Base-by-base conservation (phyloP, 2,797 vertebrate genomes). In the Adelosebastes latens region DNA sequence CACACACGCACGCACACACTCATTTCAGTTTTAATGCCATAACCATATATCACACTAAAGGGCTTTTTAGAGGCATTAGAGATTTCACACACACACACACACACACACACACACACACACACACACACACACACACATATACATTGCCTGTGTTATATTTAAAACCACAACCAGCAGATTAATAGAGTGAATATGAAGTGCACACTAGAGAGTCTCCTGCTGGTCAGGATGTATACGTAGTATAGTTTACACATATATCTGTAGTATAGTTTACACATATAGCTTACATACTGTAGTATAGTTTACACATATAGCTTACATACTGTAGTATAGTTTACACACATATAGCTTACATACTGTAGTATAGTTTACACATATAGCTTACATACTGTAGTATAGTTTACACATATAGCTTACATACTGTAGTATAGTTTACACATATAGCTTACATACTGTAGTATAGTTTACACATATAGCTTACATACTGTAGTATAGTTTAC, bases 31-130 rank as follows among this genome's bases (percentile, higher is more conserved):
- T 79, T 69, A 86, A 88, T 83, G 79, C 36, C 82, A 87, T 72
- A 39, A 72, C 59, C 72, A 83, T 91, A 80, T 29, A 87, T 90
- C 86, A 87, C 31, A 70, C 2, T 58, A n/a, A 75, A 77, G 74
- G 59, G 55, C 60, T 74, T 68, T 66, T 29, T 60, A 61, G 36
- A 39, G 36, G 36, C 36, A 39, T 39, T 39, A 39, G 13, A 80
- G 24, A 27, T 80, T 66, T 80, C 36, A 72, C 63, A 61, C 16
- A 27, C 68, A 36, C 49, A 27, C 31, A 58, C 22, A 53, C 10
- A 25, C 8, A 31, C 24, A 60, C 63, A 69, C 25, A 12, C 18
- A 5, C 56, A 27, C 13, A 58, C 18, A 61, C 27, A 31, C 5
- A 69, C 1, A 24, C 22, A 25, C 3, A 32, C 32, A 36, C 11